Evolutionary conservation across 2,888 invertebrate genomes (phyloP), one percentile per base, ranked within the genome.

Genomic region (Monochamus alternatus): DNA sequence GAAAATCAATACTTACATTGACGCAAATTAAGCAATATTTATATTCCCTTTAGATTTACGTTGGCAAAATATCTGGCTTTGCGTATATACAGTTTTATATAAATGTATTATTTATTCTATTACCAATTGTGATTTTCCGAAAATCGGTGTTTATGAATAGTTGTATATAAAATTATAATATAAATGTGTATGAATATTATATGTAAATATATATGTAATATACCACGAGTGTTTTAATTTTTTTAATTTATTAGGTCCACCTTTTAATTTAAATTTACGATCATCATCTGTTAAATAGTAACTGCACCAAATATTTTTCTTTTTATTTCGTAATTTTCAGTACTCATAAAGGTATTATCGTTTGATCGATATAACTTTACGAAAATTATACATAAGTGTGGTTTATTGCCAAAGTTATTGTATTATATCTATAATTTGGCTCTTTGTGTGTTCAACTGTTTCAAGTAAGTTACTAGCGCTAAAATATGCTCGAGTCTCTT

Each of bases 171-270:
- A 66, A 67, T 69, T 75, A 77, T 55, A 55, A 55, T 55, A 69
- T 75, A 79, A 70, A 80, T 81, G 78, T 81, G 81, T 81, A 79
- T 74, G 32, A 77, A 75, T 79, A 79, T 75, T 79, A 67, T 76
- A 79, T 81, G 81, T 81, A 81, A 81, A 81, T 81, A 81, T 79
- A 79, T 75, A 70, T 78, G 68, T 70, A 76, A 76, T 52, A 62
- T 72, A 72, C 72, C 66, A 59, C 9, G 59, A 73, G 47, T 59
- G 22, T 38, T 55, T 32, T 64, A 58, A 59, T 71, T 38, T 32
- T 71, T 69, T 47, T 64, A 5, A 14, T 9, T 63, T 43, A 14
- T 9, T 8, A 5, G 3, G 7, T 59, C 22, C 9, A 31, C 7
- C 10, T 31, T 10, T 30, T 8, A 30, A n/a, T 1, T 7, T 14